Evolutionary conservation across 2,113 vertebrate genomes (phyloP), one percentile per base, ranked within the genome.

Genomic region (Mormoops blainvillei): DNA sequence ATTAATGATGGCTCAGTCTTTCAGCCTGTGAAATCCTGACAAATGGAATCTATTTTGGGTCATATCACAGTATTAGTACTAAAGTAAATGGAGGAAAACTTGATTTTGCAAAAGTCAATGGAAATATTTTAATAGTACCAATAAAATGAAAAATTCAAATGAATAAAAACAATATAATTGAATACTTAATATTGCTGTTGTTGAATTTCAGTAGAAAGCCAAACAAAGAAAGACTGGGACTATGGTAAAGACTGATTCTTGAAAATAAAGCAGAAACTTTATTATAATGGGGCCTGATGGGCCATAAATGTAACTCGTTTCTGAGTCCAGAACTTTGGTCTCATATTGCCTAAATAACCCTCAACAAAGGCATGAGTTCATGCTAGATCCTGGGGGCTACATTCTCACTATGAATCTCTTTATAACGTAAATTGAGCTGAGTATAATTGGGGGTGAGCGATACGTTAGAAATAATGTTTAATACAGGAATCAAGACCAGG

Each of bases 1-100:
- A 88, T 89, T 96, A 97, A 98, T 97, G 90, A 95, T 78, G 71
- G 20, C 91, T 91, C 61, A 24, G 65, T 97, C 89, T 96, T 61
- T 41, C 7, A 96, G 52, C 58, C 7, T 95, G 20, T 96, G 95
- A 98, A 97, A 95, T 97, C 87, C 89, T 94, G 78, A 95, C 76
- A 94, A 94, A 80, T 67, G 50, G 63, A 96, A 68, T 58, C 81
- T 0, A 61, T 84, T 63, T 48, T 0, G 70, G 97, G 73, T 96
- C 94, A 95, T 61, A 63, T 61, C 16, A 67, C 65, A 82, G 92
- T 77, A 93, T 88, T 80, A 87, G 48, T 0, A 41, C 12, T 88
- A 33, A 71, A 68, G 26, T 84, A 89, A 95, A 24, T 70, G 65
- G 54, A 98, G 45, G 7, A 87, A 96, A 97, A 93, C 38, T 81